phyloP scores from a whole-genome alignment of 2,888 invertebrate genomes.

The Brachyptera putata region DNA sequence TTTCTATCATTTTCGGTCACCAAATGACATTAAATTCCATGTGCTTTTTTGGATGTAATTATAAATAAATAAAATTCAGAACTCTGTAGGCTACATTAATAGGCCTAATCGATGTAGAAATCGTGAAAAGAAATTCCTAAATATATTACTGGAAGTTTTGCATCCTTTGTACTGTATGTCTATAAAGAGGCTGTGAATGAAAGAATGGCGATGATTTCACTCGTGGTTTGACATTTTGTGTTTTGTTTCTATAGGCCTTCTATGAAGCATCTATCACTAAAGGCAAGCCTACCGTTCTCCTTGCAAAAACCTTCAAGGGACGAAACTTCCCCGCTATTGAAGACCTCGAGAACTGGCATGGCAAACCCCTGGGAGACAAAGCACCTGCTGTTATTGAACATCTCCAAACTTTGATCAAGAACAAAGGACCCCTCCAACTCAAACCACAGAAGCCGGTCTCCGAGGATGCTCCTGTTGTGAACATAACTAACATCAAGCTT shows the following conservation, averaged over 20 bases:
- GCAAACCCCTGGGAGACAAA: conserved; percentile 87
- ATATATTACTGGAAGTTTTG: no score
- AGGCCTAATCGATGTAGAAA: no score
- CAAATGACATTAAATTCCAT: no score
- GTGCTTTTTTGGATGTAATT: no score
- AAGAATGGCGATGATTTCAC: no score
- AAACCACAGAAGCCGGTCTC: conserved; percentile 59
- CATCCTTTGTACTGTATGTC: no score
- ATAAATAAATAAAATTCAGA: no score
- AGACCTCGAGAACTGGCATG: conserved; percentile 95
- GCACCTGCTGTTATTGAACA: conserved; percentile 64
- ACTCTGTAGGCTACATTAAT: no score
- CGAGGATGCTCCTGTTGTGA: conserved; percentile 66
- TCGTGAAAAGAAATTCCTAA: no score
- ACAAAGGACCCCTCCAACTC: conserved; percentile 58
- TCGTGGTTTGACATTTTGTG: no score
- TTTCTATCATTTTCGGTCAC: no score
- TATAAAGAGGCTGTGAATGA: no score
- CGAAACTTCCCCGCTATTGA: conserved; percentile 85
- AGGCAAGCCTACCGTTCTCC: conserved; percentile 84
- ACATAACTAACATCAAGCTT: conserved; percentile 67
- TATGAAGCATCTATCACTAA: conserved; percentile 68
- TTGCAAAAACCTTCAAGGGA: conserved; percentile 97
- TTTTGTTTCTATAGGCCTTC: conserved; percentile 59
- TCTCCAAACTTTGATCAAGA: conserved; percentile 62